Percentiles rank a stretch among this genome's conserved stretches.
phyloP scores from a whole-genome alignment of 2,797 vertebrate species.

The Chromobotia macracanthus region DNA sequence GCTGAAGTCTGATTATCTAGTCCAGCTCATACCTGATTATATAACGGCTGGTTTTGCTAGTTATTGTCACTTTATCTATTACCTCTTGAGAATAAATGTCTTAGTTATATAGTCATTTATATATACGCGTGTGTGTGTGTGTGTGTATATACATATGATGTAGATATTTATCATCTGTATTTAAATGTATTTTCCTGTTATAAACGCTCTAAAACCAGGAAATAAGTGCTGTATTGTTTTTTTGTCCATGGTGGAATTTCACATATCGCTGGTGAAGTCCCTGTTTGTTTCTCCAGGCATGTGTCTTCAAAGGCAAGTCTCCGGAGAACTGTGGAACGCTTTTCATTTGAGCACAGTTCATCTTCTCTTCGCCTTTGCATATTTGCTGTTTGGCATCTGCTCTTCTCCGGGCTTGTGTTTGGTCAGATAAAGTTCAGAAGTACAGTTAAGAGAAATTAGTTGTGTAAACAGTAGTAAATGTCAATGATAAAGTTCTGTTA shows the following conservation, averaged over 20 bases:
- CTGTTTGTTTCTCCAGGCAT: conserved; percentile 49
- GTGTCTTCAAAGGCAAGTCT: conserved; percentile 42
- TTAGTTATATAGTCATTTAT: too few relatives aligned
- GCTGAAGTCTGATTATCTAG: too few relatives aligned
- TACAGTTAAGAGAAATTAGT: conserved; percentile 84
- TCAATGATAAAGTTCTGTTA: conserved; percentile 84
- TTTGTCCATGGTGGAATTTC: conserved; percentile 14
- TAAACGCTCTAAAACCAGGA: neutral
- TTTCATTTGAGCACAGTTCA: conserved; percentile 43
- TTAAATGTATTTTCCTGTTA: too few relatives aligned
- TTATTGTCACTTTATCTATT: too few relatives aligned
- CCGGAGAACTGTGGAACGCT: conserved; percentile 7
- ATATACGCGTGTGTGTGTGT: too few relatives aligned
- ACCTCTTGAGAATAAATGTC: too few relatives aligned
- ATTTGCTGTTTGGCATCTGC: conserved; percentile 55
- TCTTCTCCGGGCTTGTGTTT: conserved; percentile 64
- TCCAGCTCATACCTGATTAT: too few relatives aligned
- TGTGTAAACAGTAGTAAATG: conserved; percentile 85
- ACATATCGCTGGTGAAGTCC: conserved; percentile 24
- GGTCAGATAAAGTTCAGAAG: conserved; percentile 82
- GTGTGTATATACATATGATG: too few relatives aligned
- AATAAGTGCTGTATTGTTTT: neutral
- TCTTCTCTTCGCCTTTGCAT: conserved; percentile 46
- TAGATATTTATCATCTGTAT: too few relatives aligned
- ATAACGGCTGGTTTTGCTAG: too few relatives aligned